Evolutionary conservation across 2,888 invertebrate genomes (phyloP).

Genomic region (Drosophila borborema): DNA sequence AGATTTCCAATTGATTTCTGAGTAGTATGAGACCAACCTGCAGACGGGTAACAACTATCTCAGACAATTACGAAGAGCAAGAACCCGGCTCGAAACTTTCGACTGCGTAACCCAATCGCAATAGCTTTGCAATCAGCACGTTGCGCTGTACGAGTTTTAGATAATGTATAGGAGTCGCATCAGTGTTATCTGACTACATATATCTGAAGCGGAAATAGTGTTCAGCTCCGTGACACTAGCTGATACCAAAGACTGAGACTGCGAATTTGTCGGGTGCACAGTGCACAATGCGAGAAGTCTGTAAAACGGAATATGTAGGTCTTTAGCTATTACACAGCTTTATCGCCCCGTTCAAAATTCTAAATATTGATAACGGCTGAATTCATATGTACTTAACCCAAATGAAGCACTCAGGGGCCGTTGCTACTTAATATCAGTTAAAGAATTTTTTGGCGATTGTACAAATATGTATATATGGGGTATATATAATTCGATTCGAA

Average conservation of each 20-base stretch:
- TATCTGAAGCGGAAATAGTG: slow-evolving; percentile 40
- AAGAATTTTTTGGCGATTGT: slow-evolving; percentile 4
- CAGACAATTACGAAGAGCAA: slow-evolving; percentile 1
- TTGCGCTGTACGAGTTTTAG: slow-evolving; percentile 37
- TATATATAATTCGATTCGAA: slow-evolving; percentile 14
- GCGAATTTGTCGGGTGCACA: slow-evolving; percentile 15
- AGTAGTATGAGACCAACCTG: slow-evolving; percentile 28
- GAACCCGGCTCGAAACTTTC: slow-evolving; percentile 16
- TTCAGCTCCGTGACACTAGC: slow-evolving; percentile 9
- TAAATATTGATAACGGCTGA: slow-evolving; percentile 39
- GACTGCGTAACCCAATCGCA: slow-evolving; percentile 34
- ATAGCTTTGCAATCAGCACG: slow-evolving; percentile 44
- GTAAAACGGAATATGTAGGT: slow-evolving; percentile 2
- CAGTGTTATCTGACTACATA: slow-evolving; percentile 22
- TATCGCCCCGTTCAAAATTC: slow-evolving; percentile 19
- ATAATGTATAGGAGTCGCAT: slow-evolving; percentile 32
- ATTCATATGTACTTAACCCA: slow-evolving; percentile 9
- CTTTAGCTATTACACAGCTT: slow-evolving; percentile 6
- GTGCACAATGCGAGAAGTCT: slow-evolving; percentile 7
- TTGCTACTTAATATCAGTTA: slow-evolving; percentile 1
- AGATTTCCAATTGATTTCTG: slow-evolving; percentile 56
- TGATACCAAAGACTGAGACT: background rate
- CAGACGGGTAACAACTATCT: slow-evolving; percentile 15
- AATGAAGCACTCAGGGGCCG: background rate
- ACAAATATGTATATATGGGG: background rate